Percentiles rank a stretch among this genome's conserved stretches.
These are phyloP conservation scores for Neomorphus geoffroyi DNA, from an alignment of 2,797 vertebrate species.

Conservation along the genomic window DNA sequence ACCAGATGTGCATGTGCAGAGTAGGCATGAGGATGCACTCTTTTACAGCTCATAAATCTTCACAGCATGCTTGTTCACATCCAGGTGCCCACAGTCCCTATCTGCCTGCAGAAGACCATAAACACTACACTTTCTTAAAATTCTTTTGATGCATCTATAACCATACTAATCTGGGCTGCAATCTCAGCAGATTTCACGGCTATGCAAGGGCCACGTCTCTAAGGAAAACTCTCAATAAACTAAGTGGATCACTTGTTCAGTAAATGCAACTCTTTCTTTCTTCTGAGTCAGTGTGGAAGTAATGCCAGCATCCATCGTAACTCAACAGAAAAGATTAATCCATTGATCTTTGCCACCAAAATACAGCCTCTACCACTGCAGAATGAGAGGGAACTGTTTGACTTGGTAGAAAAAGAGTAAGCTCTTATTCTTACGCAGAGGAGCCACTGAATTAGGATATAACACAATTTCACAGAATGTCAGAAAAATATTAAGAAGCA, in stretches of 20 bases:
- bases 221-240: not conserved
- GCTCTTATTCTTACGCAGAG: slow-evolving; percentile 19
- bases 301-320: not conserved
- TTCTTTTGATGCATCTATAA: not conserved
- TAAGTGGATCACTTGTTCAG: not conserved
- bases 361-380: not conserved
- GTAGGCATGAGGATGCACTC: not conserved
- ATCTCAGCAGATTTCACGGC: not conserved
- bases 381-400: not conserved
- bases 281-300: slow-evolving; percentile 4
- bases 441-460: slow-evolving; percentile 24
- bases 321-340: slow-evolving; percentile 4
- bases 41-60: not conserved
- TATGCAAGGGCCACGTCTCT: not conserved
- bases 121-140: not conserved
- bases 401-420: slow-evolving; percentile 17
- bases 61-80: not conserved
- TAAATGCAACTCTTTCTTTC: not conserved
- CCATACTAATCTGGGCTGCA: not conserved
- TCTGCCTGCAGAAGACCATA: not conserved
- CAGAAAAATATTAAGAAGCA: slow-evolving; percentile 33
- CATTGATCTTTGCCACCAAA: slow-evolving; percentile 17
- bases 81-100: not conserved
- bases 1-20: accelerated
- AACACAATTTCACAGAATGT: slow-evolving; percentile 46